Evolutionary conservation across 1,140 invertebrate genomes (phyloP), one percentile per base, ranked within the genome.

Genomic region (Drosophila miranda): DNA sequence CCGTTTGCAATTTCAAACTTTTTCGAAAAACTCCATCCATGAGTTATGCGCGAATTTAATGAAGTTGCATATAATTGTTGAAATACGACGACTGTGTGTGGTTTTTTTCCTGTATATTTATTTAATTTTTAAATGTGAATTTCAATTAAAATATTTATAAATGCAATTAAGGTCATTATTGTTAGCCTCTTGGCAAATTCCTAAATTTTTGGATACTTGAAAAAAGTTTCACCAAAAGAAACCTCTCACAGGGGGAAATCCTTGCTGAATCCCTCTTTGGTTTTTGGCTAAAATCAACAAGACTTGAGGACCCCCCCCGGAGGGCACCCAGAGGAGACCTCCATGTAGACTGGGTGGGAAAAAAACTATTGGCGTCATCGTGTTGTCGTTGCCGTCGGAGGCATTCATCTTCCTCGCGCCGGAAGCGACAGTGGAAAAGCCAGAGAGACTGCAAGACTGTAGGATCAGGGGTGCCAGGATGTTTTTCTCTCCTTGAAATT

Each of bases 371-470:
- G 75, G 75, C 78, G 75, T 91, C 75, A 73, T 82, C 78, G 79
- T 89, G 87, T 87, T 89, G 87, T 89, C 87, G 87, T 81, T 80
- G 78, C 69, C 77, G 75, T 38, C 34, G 34, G 30, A 80, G 76
- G 82, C 87, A 89, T 89, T 72, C 87, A 87, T 89, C 87, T 89
- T 89, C 45, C 87, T 89, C 68, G 72, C 68, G 87, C 87, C 87
- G 87, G 87, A 89, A 88, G 74, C 78, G 55, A 64, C 80, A 84
- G 74, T 76, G 75, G 63, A 78, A 80, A 81, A 63, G 68, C 74
- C 76, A 80, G 76, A 23, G 62, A 38, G 21, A 43, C 0, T 23
- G 28, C 46, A 44, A 54, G 28, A 23, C 23, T 23, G 41, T 45
- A 54, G 49, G 38, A 51, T 38, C 54, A 21, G 53, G n/a, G 42